A percentile compares a stretch with the other conserved stretches of the same genome.
Evolutionary conservation across 2,113 vertebrate genomes (phyloP).

Genomic region (Arizona elegans): DNA sequence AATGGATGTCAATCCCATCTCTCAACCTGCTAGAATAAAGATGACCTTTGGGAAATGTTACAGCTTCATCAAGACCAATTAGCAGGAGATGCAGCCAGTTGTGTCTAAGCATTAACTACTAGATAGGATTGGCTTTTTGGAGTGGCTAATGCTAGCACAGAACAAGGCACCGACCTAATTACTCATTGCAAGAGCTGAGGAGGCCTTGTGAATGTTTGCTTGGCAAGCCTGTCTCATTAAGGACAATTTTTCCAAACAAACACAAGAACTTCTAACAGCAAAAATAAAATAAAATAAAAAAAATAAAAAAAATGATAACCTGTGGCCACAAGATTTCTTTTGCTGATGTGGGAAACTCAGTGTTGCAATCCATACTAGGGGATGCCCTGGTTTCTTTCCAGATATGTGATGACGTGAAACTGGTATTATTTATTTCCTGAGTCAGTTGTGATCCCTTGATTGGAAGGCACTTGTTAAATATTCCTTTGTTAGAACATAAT

Average conservation of each 20-base stretch:
- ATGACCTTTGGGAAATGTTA: constrained; percentile 71
- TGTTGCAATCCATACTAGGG: constrained; percentile 45
- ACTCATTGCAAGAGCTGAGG: constrained; percentile 76
- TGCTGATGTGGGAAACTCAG: constrained; percentile 69
- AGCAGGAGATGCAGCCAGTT: constrained; percentile 74
- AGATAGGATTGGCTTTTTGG: constrained; percentile 73
- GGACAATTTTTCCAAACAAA: constrained; percentile 58
- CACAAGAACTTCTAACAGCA: constrained; percentile 70
- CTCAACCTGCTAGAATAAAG: constrained; percentile 68
- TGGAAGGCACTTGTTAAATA: constrained; percentile 41
- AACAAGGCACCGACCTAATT: constrained; percentile 80
- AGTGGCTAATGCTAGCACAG: constrained; percentile 70
- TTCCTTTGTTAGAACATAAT: constrained; percentile 26
- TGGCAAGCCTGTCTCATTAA: constrained; percentile 82
- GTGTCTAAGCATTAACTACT: constrained; percentile 75
- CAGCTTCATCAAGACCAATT: constrained; percentile 77
- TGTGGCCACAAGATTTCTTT: constrained; percentile 68
- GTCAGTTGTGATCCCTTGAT: constrained; percentile 23
- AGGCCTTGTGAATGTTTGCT: constrained; percentile 75
- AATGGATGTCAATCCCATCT: constrained; percentile 65
- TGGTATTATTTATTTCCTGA: constrained; percentile 49
- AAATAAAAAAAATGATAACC: constrained; percentile 66
- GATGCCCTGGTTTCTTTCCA: constrained; percentile 50
- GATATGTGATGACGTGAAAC: constrained; percentile 42
- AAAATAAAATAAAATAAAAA: constrained; percentile 23